phyloP scores from a whole-genome alignment of 2,888 invertebrate genomes.

The Drosophila merina region DNA sequence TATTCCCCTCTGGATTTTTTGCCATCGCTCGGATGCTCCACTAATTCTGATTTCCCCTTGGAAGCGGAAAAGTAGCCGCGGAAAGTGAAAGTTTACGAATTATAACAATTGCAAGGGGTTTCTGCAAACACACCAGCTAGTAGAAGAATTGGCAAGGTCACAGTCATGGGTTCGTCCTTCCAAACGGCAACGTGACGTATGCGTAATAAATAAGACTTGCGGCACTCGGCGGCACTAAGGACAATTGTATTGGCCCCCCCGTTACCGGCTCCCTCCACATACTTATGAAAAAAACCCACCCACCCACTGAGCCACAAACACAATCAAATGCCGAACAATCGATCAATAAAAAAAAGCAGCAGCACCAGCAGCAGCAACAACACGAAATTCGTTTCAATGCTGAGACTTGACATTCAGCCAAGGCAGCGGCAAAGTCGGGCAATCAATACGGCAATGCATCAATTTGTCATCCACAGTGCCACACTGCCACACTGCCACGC shows the following conservation, averaged over 20 bases:
- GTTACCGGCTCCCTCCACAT: conserved; percentile 50
- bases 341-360: conserved; percentile 61
- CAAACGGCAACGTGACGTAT: conserved; percentile 65
- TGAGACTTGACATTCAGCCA: conserved; percentile 74
- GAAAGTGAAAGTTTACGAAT: conserved; percentile 2
- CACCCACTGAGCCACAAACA: not conserved
- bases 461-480: conserved; percentile 56
- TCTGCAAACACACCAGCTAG: conserved; percentile 25
- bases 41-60: conserved; percentile 63
- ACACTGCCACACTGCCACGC: conserved; percentile 1
- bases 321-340: conserved; percentile 46
- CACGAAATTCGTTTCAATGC: conserved; percentile 54
- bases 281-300: conserved; percentile 7
- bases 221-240: conserved; percentile 55
- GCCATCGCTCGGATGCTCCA: conserved; percentile 8
- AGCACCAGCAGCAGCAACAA: conserved; percentile 30
- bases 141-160: conserved; percentile 45
- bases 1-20: conserved; percentile 56
- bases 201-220: conserved; percentile 68
- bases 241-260: conserved; percentile 50
- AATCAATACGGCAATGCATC: conserved; percentile 68
- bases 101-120: conserved; percentile 4
- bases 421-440: conserved; percentile 56
- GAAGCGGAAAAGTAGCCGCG: conserved; percentile 8
- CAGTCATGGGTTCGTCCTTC: conserved; percentile 22